These are phyloP conservation scores for Tuberolachnus salignus DNA, from an alignment of 2,888 invertebrate genomes.

Conservation along the genomic window DNA sequence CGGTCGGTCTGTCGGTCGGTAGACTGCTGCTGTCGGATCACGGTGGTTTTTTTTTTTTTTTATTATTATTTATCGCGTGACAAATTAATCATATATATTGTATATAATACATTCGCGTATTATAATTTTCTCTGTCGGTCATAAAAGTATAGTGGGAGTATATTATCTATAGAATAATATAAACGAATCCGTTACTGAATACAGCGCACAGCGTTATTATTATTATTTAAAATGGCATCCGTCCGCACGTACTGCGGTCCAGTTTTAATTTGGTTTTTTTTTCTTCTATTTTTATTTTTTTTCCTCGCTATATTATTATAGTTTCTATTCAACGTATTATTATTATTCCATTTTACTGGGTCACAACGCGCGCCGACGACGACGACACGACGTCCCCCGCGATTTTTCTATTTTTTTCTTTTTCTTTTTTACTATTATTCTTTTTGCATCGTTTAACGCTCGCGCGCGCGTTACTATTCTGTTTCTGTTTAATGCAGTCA, in stretches of 20 bases:
- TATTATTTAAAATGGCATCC: constrained; percentile 41
- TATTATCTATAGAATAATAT: neutral
- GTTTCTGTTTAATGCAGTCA: no score
- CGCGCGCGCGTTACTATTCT: neutral
- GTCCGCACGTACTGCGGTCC: neutral
- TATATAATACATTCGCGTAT: neutral
- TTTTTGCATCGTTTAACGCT: constrained; percentile 19
- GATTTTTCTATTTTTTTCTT: constrained; percentile 25
- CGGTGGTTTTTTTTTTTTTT: neutral
- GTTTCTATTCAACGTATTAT: neutral
- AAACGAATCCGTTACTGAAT: constrained; percentile 33
- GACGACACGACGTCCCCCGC: constrained; percentile 2
- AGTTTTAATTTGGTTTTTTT: neutral
- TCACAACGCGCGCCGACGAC: constrained; percentile 13
- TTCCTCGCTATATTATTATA: neutral
- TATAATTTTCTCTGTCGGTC: neutral
- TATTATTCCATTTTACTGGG: constrained; percentile 34
- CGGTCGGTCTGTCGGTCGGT: neutral
- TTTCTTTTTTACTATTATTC: neutral
- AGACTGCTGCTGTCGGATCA: neutral
- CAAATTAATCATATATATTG: constrained; percentile 35
- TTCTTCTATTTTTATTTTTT: neutral
- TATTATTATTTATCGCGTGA: no score
- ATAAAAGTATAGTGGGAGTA: no score
- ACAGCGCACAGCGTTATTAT: constrained; percentile 2